Evolutionary conservation across 2,797 vertebrate species (phyloP).

Genomic region (Intellagama lesueurii): DNA sequence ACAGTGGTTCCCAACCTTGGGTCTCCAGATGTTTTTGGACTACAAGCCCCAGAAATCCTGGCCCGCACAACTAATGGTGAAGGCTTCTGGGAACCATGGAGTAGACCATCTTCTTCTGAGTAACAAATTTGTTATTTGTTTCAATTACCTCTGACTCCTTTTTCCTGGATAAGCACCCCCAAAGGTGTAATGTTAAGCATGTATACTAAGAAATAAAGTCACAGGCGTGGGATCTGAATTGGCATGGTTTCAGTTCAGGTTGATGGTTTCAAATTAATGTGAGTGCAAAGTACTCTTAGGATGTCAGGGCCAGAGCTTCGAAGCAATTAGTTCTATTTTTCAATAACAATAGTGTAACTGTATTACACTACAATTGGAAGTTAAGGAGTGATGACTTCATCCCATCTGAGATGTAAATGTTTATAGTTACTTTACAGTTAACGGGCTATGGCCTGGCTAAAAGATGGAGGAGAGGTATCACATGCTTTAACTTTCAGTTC

Average conservation of each 20-base stretch:
- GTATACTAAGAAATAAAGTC: background rate
- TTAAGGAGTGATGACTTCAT: background rate
- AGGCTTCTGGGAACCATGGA: no score
- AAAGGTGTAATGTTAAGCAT: background rate
- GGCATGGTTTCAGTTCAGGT: background rate
- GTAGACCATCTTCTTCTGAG: background rate
- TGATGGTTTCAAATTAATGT: no score
- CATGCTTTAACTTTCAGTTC: background rate
- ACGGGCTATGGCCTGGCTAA: background rate
- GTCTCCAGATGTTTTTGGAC: no score
- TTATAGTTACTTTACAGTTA: background rate
- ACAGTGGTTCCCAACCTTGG: no score
- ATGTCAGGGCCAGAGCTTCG: background rate
- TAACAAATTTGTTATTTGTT: background rate
- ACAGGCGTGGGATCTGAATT: background rate
- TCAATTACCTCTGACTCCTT: background rate
- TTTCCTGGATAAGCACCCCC: background rate
- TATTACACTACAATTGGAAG: background rate
- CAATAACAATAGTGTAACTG: background rate
- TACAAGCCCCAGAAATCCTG: no score
- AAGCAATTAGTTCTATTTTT: background rate
- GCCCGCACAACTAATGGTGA: no score
- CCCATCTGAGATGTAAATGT: background rate
- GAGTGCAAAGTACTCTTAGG: background rate
- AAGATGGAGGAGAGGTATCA: background rate